A percentile compares a stretch with the other conserved stretches of the same genome.
Conservation (phyloP, 1,140 invertebrate species). For the Stegodyphus mimosarum region DNA sequence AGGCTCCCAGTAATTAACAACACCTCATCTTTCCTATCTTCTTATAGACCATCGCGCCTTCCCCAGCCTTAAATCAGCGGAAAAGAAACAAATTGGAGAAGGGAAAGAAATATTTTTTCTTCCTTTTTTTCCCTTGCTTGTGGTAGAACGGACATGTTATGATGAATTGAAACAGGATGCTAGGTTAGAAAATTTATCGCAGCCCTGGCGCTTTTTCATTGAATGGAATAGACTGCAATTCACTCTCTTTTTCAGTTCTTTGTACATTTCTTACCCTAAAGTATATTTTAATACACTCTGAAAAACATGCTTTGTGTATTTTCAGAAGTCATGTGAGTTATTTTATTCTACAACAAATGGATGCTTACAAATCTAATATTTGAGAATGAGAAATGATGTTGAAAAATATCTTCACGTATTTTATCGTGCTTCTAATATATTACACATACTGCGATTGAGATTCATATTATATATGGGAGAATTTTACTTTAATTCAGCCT, state of each 20-base stretch:
- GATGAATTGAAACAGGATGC: conserved; percentile 39
- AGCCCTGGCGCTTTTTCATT: conserved; percentile 1
- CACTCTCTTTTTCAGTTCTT: background rate
- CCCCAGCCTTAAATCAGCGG: conserved; percentile 36
- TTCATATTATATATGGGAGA: no score
- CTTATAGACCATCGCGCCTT: conserved; percentile 25
- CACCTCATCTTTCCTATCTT: conserved; percentile 53
- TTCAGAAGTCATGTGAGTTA: no score
- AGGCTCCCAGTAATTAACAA: conserved; percentile 52
- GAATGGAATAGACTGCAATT: background rate
- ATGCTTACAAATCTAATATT: no score
- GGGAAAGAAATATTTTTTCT: conserved; percentile 32
- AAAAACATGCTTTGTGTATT: no score
- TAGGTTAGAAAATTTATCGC: background rate
- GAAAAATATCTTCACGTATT: no score
- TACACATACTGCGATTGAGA: no score
- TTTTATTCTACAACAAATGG: no score
- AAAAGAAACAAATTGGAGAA: conserved; percentile 50
- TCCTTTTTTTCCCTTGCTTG: conserved; percentile 6
- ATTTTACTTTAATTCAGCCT: no score
- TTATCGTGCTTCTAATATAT: no score
- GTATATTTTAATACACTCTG: no score
- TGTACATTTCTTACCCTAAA: no score
- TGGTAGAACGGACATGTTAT: conserved; percentile 42
- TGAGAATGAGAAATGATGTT: no score